phyloP scores from a whole-genome alignment of 2,113 vertebrate species.

The human (Homo sapiens) region GRCh38 chr3:13361001-13361500 shows the following conservation, averaged over 20 bases:
- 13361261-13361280: background rate
- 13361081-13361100: background rate
- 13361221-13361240: background rate
- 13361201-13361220: background rate
- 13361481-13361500: background rate
- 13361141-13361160: background rate
- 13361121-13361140: too few relatives aligned
- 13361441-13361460: background rate
- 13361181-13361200: rapidly evolving
- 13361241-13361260: background rate
- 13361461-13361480: background rate
- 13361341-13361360: background rate
- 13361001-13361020: background rate
- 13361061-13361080: background rate
- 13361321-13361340: background rate
- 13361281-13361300: background rate
- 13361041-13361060: background rate
- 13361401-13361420: too few relatives aligned
- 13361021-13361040: background rate
- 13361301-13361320: background rate
- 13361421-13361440: too few relatives aligned
- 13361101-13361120: background rate
- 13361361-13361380: rapidly evolving
- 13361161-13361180: too few relatives aligned
- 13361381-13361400: background rate